Conservation (phyloP, 2,113 vertebrate species). For the Percina caprodes region DNA sequence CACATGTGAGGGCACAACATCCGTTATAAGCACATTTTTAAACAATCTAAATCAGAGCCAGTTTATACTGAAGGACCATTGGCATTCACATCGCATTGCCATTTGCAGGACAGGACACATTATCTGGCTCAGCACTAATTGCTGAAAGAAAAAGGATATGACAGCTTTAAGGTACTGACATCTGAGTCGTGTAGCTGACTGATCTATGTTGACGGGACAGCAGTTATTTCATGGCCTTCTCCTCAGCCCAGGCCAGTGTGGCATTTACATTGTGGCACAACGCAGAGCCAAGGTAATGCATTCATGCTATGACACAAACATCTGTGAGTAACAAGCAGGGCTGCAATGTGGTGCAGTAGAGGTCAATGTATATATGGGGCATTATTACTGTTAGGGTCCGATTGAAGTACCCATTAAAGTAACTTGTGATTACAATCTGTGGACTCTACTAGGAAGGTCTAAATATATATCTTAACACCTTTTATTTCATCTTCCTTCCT, state of each 20-base stretch:
- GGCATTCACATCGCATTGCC: not conserved
- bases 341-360: not conserved
- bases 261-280: conserved; percentile 30
- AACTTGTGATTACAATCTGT: not conserved
- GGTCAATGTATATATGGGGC: not conserved
- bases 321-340: conserved; percentile 17
- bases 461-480: not conserved
- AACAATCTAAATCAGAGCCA: conserved; percentile 14
- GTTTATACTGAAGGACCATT: conserved; percentile 9
- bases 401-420: not conserved
- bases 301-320: conserved; percentile 16
- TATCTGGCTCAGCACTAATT: conserved; percentile 13
- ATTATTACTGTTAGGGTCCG: not conserved
- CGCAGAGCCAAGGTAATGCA: conserved; percentile 4
- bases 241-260: conserved; percentile 17
- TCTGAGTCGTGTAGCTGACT: conserved; percentile 23
- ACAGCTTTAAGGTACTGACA: conserved; percentile 32
- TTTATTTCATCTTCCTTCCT: not conserved
- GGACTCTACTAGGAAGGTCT: not conserved
- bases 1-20: not conserved
- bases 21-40: conserved; percentile 4
- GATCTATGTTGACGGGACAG: conserved; percentile 31
- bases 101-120: conserved; percentile 6
- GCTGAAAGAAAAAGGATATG: not conserved
- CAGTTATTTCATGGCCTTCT: conserved; percentile 25